A percentile compares a stretch with the other conserved stretches of the same genome.
These are phyloP conservation scores for Acridotheres tristis DNA, from an alignment of 2,797 vertebrate genomes.

Conservation along the genomic window DNA sequence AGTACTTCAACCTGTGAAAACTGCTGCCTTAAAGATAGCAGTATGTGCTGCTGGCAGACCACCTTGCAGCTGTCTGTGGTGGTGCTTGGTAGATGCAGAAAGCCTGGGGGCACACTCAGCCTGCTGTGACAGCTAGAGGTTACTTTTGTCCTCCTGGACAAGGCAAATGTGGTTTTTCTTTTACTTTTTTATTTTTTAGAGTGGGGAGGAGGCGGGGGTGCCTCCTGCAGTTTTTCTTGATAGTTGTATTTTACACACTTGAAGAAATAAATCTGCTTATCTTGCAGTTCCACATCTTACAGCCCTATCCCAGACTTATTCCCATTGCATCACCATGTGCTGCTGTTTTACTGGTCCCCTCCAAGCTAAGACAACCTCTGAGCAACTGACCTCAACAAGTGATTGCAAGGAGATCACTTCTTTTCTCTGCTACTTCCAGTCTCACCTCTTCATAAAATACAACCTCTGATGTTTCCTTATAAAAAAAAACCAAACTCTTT, in stretches of 20 bases:
- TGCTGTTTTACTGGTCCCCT: neutral
- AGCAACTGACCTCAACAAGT: neutral
- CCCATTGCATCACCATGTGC: accelerated
- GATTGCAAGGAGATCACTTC: neutral
- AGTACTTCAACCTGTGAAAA: neutral
- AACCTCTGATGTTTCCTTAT: neutral
- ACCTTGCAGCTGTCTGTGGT: neutral
- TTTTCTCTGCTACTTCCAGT: neutral
- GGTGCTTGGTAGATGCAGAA: neutral
- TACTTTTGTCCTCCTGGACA: neutral
- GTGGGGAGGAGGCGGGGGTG: accelerated
- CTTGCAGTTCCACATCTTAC: neutral
- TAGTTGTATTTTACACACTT: neutral
- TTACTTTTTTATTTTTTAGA: neutral
- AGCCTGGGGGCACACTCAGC: neutral
- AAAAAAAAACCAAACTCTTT: neutral
- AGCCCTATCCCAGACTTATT: neutral
- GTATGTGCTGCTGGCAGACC: neutral
- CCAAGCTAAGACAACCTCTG: neutral
- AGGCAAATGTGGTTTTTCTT: neutral
- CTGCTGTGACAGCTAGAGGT: neutral
- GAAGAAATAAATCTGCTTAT: neutral
- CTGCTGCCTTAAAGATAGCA: neutral
- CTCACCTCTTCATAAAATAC: neutral
- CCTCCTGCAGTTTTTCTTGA: neutral